A percentile compares a stretch with the other conserved stretches of the same genome.
Conservation (phyloP, 2,888 invertebrate genomes). For the Stenodera caucasica region DNA sequence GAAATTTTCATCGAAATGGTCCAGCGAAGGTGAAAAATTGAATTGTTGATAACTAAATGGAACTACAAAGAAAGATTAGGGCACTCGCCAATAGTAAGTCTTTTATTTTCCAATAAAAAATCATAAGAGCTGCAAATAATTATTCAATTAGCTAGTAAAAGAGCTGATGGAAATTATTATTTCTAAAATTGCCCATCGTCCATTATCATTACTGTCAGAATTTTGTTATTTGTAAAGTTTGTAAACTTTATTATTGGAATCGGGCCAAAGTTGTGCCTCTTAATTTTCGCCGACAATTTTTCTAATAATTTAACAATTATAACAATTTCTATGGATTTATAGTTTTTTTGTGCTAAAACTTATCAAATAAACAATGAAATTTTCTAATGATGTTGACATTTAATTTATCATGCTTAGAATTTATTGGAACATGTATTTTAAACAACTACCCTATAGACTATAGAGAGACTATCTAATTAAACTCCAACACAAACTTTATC, state of each 20-base stretch:
- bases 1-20: slow-evolving; percentile 14
- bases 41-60: slow-evolving; percentile 8
- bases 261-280: neutral
- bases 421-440: too few species aligned
- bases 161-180: too few species aligned
- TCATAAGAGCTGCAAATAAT: too few species aligned
- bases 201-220: neutral
- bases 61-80: slow-evolving; percentile 13
- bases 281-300: neutral
- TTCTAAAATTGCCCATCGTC: neutral
- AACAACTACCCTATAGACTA: neutral
- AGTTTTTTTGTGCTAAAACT: too few species aligned
- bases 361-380: too few species aligned
- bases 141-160: too few species aligned
- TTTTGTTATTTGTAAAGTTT: slow-evolving; percentile 1
- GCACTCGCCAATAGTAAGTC: slow-evolving; percentile 15
- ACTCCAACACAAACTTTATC: neutral
- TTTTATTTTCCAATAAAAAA: neutral
- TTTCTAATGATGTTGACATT: neutral
- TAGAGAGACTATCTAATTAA: neutral
- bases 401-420: neutral
- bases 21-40: slow-evolving; percentile 1
- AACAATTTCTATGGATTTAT: neutral
- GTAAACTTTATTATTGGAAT: neutral
- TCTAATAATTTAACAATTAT: neutral